A percentile compares a stretch with the other conserved stretches of the same genome.
These are phyloP conservation scores for Myripristis murdjan DNA, from an alignment of 2,797 vertebrate species.

Conservation along the genomic window DNA sequence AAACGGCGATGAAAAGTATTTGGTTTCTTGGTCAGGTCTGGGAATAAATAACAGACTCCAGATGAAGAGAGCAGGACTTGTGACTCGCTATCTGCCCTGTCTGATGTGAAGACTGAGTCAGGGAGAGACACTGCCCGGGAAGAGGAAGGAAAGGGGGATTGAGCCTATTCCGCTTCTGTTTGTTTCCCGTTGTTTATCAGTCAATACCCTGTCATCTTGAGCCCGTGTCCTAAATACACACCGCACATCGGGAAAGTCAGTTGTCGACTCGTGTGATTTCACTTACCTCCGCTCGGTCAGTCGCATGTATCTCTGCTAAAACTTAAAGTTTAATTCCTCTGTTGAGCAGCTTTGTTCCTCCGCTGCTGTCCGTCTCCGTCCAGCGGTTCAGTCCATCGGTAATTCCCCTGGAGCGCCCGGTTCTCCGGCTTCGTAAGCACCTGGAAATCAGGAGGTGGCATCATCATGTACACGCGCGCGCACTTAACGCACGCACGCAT, in stretches of 20 bases:
- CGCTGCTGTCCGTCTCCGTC: constrained; percentile 42
- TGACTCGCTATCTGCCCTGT: no score
- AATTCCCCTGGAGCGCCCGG: constrained; percentile 42
- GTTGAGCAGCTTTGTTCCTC: no score
- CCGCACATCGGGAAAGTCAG: no score
- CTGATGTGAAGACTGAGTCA: neutral
- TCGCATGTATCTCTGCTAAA: no score
- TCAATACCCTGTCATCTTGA: no score
- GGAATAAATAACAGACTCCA: neutral
- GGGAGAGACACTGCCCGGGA: neutral
- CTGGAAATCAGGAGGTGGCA: constrained; percentile 42
- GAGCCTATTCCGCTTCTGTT: neutral
- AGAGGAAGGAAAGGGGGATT: constrained; percentile 22
- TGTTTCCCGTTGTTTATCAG: no score
- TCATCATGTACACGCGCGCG: constrained; percentile 21
- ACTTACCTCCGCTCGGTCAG: no score
- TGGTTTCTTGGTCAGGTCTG: no score
- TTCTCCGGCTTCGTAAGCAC: constrained; percentile 32
- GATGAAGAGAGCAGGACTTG: neutral
- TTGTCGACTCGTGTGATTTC: no score
- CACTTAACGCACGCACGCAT: constrained; percentile 7
- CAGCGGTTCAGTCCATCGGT: constrained; percentile 68
- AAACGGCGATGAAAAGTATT: neutral
- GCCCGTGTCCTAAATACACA: no score
- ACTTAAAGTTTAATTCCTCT: no score